Conservation (phyloP, 2,113 vertebrate genomes). For the Leptosomus discolor region DNA sequence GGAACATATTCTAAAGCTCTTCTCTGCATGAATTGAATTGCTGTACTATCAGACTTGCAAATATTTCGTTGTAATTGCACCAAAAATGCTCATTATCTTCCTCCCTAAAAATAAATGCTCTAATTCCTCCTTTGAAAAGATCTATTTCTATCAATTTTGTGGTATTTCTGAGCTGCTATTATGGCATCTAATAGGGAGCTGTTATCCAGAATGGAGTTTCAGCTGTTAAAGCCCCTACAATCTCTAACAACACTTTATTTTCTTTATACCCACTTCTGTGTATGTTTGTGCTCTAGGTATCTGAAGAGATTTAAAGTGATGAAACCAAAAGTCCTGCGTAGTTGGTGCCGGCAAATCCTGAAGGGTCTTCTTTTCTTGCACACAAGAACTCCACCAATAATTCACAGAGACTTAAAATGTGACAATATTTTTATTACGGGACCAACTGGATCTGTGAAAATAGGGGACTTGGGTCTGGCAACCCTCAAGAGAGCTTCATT, state of each 20-base stretch:
- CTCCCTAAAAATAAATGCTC: not conserved
- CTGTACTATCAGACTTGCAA: not conserved
- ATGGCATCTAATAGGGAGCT: not conserved
- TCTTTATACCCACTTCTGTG: not conserved
- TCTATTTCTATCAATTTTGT: not conserved
- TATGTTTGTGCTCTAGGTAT: constrained; percentile 77
- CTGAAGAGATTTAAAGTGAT: constrained; percentile 98
- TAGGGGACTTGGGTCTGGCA: constrained; percentile 93
- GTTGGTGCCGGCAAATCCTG: constrained; percentile 97
- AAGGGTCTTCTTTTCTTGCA: constrained; percentile 97
- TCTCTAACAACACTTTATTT: not conserved
- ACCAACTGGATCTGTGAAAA: constrained; percentile 97
- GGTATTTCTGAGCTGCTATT: constrained; percentile 4
- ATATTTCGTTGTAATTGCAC: constrained; percentile 31
- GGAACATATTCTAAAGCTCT: not conserved
- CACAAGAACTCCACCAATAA: constrained; percentile 94
- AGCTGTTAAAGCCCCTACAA: not conserved
- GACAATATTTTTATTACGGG: constrained; percentile 99
- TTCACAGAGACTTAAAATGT: constrained; percentile 97
- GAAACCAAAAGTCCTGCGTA: constrained; percentile 95
- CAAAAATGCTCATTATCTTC: not conserved
- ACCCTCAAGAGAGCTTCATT: constrained; percentile 96
- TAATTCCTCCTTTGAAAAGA: not conserved
- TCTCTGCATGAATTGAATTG: not conserved
- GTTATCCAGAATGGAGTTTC: not conserved